Conservation (phyloP, 2,113 vertebrate species). For the Spilogale gracilis region DNA sequence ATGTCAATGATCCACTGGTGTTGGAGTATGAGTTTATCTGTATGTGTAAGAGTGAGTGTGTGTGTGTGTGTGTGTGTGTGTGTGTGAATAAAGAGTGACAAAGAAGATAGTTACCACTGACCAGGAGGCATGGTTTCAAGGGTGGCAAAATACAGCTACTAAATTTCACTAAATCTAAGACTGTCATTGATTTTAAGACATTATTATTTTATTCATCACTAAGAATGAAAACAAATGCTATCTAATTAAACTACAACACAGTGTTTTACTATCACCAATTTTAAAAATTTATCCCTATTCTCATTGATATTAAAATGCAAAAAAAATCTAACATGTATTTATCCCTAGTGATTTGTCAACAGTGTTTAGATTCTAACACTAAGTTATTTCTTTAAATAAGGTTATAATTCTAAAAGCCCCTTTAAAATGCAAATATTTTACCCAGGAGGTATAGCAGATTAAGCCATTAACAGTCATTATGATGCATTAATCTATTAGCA, state of each 20-base stretch:
- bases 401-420: constrained; percentile 41
- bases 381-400: constrained; percentile 55
- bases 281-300: background rate
- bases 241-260: background rate
- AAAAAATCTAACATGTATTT: background rate
- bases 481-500: constrained; percentile 52
- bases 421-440: constrained; percentile 71
- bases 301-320: constrained; percentile 8
- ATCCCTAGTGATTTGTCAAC: constrained; percentile 36
- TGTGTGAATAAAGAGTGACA: background rate
- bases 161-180: constrained; percentile 4
- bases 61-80: background rate
- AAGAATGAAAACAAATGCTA: constrained; percentile 12
- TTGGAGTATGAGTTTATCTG: background rate
- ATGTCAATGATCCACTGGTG: background rate
- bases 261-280: background rate
- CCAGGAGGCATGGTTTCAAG: background rate
- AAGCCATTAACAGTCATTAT: constrained; percentile 74
- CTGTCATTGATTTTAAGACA: background rate
- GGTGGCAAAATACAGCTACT: background rate
- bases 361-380: constrained; percentile 38
- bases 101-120: background rate
- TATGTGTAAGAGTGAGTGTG: background rate
- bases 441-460: constrained; percentile 50
- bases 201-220: constrained; percentile 24